Evolutionary conservation across 2,113 vertebrate genomes (phyloP).

Genomic region (Pyrgilauda ruficollis): DNA sequence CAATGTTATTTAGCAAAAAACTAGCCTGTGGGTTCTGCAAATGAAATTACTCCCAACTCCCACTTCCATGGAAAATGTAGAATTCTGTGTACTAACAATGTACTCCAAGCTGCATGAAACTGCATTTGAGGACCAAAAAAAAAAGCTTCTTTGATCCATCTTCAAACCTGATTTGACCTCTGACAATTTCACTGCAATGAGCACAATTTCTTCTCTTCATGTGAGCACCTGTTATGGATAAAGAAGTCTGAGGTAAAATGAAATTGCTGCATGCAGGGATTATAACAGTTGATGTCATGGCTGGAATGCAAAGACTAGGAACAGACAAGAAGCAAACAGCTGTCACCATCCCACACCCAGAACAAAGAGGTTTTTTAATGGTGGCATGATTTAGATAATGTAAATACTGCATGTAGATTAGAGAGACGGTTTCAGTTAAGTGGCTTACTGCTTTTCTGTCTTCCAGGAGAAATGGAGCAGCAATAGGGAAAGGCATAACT

Average conservation of each 20-base stretch:
- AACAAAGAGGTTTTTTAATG: not conserved
- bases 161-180: not conserved
- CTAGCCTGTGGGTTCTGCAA: conserved; percentile 21
- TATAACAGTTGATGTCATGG: not conserved
- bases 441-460: not conserved
- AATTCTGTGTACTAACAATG: not conserved
- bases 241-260: not conserved
- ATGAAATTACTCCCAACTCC: not conserved
- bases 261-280: not conserved
- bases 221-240: not conserved
- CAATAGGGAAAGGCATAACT: not conserved
- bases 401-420: not conserved
- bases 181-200: not conserved
- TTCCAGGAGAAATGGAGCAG: not conserved
- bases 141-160: not conserved
- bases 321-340: not conserved
- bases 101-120: not conserved
- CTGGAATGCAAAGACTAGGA: not conserved
- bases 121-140: not conserved
- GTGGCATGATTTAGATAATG: not conserved
- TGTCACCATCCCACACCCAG: not conserved
- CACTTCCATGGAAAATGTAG: not conserved
- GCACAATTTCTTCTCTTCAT: not conserved
- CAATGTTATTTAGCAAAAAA: not conserved
- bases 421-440: not conserved